Conservation (phyloP, 2,888 invertebrate species). For the Pyrrhosoma nymphula region DNA sequence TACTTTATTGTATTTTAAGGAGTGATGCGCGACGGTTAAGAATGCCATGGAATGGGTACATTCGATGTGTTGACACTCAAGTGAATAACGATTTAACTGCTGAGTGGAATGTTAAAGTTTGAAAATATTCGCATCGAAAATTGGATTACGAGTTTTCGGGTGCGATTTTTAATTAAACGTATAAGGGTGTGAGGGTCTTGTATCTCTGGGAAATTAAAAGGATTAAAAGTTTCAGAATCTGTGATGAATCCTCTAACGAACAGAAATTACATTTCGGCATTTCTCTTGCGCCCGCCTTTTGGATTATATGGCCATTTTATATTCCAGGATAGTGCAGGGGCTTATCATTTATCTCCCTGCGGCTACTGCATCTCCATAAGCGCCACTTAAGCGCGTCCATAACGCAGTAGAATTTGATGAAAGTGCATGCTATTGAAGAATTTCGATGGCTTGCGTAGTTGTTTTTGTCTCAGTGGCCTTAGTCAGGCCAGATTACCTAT, state of each 20-base stretch:
- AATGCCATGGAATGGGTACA: not conserved
- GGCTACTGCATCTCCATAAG: not conserved
- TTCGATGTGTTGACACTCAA: not conserved
- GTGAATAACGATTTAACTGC: not conserved
- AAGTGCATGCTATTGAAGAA: not conserved
- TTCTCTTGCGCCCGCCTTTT: not conserved
- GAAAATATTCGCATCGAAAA: not conserved
- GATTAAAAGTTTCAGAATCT: slow-evolving; percentile 16
- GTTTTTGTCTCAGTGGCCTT: not conserved
- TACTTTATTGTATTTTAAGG: not conserved
- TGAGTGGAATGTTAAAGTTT: not conserved
- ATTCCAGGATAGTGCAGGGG: not conserved
- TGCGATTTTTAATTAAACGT: not conserved
- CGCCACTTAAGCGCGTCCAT: not conserved
- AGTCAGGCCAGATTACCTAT: not conserved
- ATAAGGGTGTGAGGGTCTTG: not conserved
- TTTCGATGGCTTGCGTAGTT: not conserved
- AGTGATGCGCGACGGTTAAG: not conserved
- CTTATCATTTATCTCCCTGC: not conserved
- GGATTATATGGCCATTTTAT: not conserved
- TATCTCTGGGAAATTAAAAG: not conserved
- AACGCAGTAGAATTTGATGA: not conserved
- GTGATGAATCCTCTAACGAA: not conserved
- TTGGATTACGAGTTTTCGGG: not conserved
- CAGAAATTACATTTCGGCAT: slow-evolving; percentile 7